phyloP scores from a whole-genome alignment of 2,888 invertebrate genomes.

The Cantharis rustica region DNA sequence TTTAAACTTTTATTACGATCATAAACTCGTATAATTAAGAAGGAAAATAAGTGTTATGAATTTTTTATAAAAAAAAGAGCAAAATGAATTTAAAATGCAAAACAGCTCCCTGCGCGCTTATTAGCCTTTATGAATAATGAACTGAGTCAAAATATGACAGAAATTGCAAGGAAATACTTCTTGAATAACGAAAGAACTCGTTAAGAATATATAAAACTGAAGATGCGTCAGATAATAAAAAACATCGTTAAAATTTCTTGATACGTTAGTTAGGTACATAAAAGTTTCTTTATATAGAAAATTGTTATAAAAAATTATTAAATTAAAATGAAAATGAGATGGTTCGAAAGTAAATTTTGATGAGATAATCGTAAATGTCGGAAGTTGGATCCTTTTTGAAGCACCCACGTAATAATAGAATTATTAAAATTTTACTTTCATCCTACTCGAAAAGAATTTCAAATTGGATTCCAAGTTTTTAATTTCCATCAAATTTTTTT shows the following conservation, averaged over 20 bases:
- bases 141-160: constrained; percentile 25
- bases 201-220: not conserved
- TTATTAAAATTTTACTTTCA: not conserved
- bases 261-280: not conserved
- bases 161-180: constrained; percentile 16
- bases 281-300: not conserved
- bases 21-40: not conserved
- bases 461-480: not conserved
- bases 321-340: not conserved
- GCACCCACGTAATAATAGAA: not conserved
- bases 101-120: constrained; percentile 26
- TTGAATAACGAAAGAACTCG: constrained; percentile 10
- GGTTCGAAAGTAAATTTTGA: not conserved
- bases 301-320: not conserved
- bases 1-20: not conserved
- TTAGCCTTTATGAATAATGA: constrained; percentile 28
- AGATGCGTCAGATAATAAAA: constrained; percentile 9
- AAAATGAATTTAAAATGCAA: constrained; percentile 30
- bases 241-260: constrained; percentile 5
- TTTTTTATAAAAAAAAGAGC: constrained; percentile 25
- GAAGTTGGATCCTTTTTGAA: not conserved
- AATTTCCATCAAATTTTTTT: not conserved
- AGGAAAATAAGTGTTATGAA: constrained; percentile 8
- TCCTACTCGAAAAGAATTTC: not conserved
- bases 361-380: not conserved